phyloP scores from a whole-genome alignment of 2,797 vertebrate genomes.

The Pseudochaenichthys georgianus region DNA sequence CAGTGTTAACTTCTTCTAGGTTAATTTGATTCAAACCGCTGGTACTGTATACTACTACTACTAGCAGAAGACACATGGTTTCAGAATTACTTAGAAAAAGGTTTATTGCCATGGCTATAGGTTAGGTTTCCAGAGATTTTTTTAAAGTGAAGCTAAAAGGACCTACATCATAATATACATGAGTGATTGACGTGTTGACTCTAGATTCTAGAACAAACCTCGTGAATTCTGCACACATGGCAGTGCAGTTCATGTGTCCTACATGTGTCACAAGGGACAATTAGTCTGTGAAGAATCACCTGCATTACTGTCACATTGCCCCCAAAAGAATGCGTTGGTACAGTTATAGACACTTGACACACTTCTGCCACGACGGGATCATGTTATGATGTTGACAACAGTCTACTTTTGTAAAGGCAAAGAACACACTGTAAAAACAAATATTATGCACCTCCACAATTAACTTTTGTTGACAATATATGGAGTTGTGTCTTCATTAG shows the following conservation, averaged over 20 bases:
- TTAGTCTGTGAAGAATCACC: constrained; percentile 46
- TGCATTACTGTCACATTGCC: not conserved
- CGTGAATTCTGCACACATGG: constrained; percentile 2
- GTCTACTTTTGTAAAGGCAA: not conserved
- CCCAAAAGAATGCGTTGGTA: constrained; percentile 12
- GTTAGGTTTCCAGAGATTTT: not conserved
- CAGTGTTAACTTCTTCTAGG: constrained; percentile 34
- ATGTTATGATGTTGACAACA: constrained; percentile 2
- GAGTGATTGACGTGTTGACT: constrained; percentile 25
- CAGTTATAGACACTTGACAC: constrained; percentile 1
- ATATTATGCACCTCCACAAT: not conserved
- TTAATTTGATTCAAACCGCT: constrained; percentile 16
- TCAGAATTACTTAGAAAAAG: not conserved
- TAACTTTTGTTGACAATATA: not conserved
- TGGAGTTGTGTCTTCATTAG: not conserved
- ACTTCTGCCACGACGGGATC: constrained; percentile 2
- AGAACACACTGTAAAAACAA: not conserved
- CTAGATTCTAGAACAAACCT: constrained; percentile 26
- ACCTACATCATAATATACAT: not conserved
- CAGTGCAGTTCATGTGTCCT: constrained; percentile 22
- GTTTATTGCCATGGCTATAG: not conserved
- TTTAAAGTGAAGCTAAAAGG: not conserved
- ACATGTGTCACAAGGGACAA: constrained; percentile 59
- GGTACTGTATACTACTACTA: not conserved
- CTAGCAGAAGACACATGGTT: not conserved